These are phyloP conservation scores for Luffia ferchaultella DNA, from an alignment of 2,888 invertebrate genomes.

Conservation along the genomic window DNA sequence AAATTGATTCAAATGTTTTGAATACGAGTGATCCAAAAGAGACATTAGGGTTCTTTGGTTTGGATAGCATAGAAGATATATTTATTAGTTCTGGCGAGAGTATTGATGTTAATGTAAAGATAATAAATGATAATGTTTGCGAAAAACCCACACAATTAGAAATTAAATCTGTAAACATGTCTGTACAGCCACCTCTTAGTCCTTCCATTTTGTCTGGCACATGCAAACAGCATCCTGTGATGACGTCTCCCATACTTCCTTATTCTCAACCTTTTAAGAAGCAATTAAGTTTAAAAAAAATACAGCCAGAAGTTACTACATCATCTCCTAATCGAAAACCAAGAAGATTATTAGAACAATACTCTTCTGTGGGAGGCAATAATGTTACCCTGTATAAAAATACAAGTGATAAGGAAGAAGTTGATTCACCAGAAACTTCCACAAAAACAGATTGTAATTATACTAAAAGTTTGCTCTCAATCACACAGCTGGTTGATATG, in stretches of 20 bases:
- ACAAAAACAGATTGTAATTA: constrained; percentile 25
- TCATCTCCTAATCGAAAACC: neutral
- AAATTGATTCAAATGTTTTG: neutral
- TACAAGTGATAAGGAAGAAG: neutral
- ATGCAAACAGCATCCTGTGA: constrained; percentile 13
- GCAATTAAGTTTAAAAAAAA: neutral
- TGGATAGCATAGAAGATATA: constrained; percentile 7
- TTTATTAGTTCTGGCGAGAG: constrained; percentile 5
- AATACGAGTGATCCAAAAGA: constrained; percentile 13
- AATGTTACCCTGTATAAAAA: neutral
- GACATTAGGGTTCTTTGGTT: constrained; percentile 7
- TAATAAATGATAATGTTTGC: neutral
- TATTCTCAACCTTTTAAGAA: neutral
- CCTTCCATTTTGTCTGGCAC: constrained; percentile 47
- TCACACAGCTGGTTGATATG: constrained; percentile 53
- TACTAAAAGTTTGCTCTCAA: constrained; percentile 42
- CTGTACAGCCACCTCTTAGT: constrained; percentile 23
- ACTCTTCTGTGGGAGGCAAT: neutral
- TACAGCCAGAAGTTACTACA: too few species aligned
- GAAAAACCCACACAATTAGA: neutral
- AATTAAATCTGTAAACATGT: neutral
- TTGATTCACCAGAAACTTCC: constrained; percentile 15
- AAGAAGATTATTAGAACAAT: neutral
- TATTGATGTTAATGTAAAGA: constrained; percentile 22
- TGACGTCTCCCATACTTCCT: constrained; percentile 38